A percentile compares a stretch with the other conserved stretches of the same genome.
phyloP scores from a whole-genome alignment of 2,797 vertebrate species.

The Pygocentrus nattereri region DNA sequence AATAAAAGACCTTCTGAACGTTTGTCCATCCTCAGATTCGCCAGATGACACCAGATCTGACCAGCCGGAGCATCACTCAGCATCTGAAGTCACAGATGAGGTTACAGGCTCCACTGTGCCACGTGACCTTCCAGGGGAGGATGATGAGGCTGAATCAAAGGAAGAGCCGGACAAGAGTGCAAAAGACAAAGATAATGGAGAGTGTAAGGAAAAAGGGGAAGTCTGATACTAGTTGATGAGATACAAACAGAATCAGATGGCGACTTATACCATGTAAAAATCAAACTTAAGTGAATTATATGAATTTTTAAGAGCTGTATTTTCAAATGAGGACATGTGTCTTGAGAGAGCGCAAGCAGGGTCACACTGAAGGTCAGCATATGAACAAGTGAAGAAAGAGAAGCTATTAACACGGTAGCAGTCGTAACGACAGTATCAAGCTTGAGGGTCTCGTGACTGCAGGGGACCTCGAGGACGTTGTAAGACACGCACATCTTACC shows the following conservation, averaged over 20 bases:
- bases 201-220: background rate
- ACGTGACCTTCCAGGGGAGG: background rate
- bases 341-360: background rate
- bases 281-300: constrained; percentile 9
- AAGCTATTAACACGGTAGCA: constrained; percentile 2
- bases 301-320: constrained; percentile 10
- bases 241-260: background rate
- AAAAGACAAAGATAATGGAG: background rate
- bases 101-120: background rate
- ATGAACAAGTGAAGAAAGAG: constrained; percentile 39
- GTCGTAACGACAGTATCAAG: background rate
- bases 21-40: background rate
- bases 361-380: constrained; percentile 28
- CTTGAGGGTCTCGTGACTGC: background rate
- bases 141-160: background rate
- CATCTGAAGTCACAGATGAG: background rate
- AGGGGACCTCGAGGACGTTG: background rate
- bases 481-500: background rate
- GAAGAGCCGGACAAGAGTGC: background rate
- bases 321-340: background rate
- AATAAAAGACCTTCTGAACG: too few relatives aligned
- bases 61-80: background rate
- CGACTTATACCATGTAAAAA: background rate
- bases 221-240: background rate
- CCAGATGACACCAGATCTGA: background rate